phyloP scores from a whole-genome alignment of 2,113 vertebrate genomes.

The Plectropomus leopardus region DNA sequence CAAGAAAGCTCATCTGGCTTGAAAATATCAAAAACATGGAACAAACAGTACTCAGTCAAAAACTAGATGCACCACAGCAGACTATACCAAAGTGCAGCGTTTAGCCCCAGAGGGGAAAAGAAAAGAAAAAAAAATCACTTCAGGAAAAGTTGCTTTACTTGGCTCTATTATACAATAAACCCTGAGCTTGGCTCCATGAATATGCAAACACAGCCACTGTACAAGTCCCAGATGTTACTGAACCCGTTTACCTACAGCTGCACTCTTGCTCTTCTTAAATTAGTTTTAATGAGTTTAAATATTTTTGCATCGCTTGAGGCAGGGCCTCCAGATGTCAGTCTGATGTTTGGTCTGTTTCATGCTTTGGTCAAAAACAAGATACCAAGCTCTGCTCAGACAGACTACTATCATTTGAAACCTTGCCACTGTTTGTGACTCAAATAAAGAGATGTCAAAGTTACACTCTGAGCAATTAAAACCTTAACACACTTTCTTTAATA shows the following conservation, averaged over 20 bases:
- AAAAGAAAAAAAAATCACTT: constrained; percentile 17
- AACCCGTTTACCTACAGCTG: constrained; percentile 17
- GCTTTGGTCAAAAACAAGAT: neutral
- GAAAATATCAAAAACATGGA: neutral
- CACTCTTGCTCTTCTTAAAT: constrained; percentile 23
- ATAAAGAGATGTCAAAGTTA: too few relatives aligned
- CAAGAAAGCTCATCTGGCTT: neutral
- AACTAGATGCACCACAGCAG: neutral
- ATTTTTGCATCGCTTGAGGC: neutral
- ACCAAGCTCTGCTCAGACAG: neutral
- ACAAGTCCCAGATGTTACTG: neutral
- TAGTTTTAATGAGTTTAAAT: constrained; percentile 16
- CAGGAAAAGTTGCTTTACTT: constrained; percentile 6
- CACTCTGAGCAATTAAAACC: neutral
- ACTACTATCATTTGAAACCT: neutral
- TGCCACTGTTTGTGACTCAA: neutral
- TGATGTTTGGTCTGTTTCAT: neutral
- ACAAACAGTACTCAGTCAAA: neutral
- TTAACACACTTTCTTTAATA: neutral
- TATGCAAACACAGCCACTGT: constrained; percentile 41
- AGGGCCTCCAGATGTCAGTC: neutral
- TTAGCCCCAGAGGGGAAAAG: neutral
- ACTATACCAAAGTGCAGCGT: neutral
- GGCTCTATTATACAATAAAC: neutral
- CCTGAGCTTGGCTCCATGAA: neutral